Evolutionary conservation across 2,797 vertebrate species (phyloP).

Genomic region (Spea hammondii): DNA sequence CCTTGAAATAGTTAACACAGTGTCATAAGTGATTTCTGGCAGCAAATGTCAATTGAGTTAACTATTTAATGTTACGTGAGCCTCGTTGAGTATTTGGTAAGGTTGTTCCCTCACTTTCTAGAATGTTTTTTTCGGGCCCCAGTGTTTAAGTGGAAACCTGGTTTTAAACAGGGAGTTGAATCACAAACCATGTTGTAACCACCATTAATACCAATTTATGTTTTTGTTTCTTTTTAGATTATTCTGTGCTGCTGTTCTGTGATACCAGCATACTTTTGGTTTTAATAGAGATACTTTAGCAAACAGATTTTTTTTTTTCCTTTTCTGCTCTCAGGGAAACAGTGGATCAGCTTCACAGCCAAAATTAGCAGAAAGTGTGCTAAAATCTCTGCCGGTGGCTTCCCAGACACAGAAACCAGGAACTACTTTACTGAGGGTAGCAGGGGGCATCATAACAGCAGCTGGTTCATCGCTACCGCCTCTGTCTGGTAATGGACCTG

Average conservation of each 20-base stretch:
- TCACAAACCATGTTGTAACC: no score
- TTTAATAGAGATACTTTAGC: no score
- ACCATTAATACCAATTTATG: neutral
- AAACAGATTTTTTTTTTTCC: neutral
- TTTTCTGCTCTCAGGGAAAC: slow-evolving; percentile 58
- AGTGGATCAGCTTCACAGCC: slow-evolving; percentile 80
- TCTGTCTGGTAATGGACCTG: slow-evolving; percentile 65
- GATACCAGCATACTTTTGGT: no score
- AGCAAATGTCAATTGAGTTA: no score
- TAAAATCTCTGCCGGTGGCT: slow-evolving; percentile 82
- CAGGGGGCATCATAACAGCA: slow-evolving; percentile 90
- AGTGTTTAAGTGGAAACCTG: no score
- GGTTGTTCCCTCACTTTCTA: no score
- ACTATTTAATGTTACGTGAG: no score
- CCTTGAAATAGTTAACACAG: no score
- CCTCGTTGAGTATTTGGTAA: no score
- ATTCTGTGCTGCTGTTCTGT: neutral
- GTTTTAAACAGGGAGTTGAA: no score
- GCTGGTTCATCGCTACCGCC: slow-evolving; percentile 74
- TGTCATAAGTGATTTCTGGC: no score
- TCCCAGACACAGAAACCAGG: slow-evolving; percentile 89
- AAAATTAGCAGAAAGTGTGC: slow-evolving; percentile 87
- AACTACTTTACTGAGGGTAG: slow-evolving; percentile 87
- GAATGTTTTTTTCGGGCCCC: no score
- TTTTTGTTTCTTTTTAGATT: neutral